Base-by-base conservation (phyloP, 2,888 invertebrate species). In the Drosophila meridiana region DNA sequence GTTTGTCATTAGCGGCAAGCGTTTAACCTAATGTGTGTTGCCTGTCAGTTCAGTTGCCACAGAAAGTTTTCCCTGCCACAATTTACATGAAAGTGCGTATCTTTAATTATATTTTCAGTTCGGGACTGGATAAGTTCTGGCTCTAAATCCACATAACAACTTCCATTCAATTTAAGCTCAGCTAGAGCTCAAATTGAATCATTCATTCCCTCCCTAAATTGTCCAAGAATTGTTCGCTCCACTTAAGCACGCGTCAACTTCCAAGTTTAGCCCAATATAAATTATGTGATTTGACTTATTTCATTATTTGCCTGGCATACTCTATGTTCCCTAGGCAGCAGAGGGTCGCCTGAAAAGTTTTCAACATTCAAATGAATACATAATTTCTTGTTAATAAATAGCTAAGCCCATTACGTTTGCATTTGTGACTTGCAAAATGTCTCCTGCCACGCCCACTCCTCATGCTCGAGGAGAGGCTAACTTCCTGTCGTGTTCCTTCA, bases 271-370 rank as follows among this genome's bases (percentile, higher is more conserved):
- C 65, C 80, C 82, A 72, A 78, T 83, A 80, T 75, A 85, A 85
- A 85, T 88, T 80, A 82, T 90, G 75, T 85, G 83, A 89, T 90
- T 90, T 83, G 73, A 74, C 77, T 87, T 89, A 69, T 76, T 73
- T 84, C 68, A 78, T 84, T 84, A 84, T 78, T 69, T 67, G 62
- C 66, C 58, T 60, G 55, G 47, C 69, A 45, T 36, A 53, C 36
- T 50, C 69, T 48, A 14, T 13, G 2, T 1, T 20, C 4, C 0
- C 11, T 14, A 7, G 0, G 20, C n/a, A 7, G 3, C 3, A 20
- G 11, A 32, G 55, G 28, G 28, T 26, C 45, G 40, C 38, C n/a
- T 8, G 14, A 28, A 30, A 38, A 38, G 40, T 55, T 38, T 5
- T 9, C 4, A 40, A 5, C 55, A 38, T 55, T 1, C 2, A 28